These are phyloP conservation scores for Sesamia nonagrioides DNA, from an alignment of 1,140 invertebrate species.

Conservation along the genomic window DNA sequence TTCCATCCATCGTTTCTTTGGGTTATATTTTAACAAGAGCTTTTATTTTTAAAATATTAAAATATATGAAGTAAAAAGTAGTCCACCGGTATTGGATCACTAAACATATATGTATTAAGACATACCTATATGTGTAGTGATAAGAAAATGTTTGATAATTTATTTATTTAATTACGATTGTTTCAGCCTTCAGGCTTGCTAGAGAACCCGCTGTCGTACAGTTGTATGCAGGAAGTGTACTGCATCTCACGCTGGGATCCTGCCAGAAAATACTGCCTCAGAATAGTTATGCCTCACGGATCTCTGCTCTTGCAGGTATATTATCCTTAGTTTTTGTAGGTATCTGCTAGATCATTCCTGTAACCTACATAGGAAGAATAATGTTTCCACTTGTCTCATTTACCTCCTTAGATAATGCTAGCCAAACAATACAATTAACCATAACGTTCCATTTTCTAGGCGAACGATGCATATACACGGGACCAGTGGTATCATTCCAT, in stretches of 20 bases:
- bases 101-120: too few species aligned
- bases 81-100: too few species aligned
- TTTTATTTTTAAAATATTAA: too few species aligned
- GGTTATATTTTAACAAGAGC: too few species aligned
- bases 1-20: too few species aligned
- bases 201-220: slow-evolving; percentile 92
- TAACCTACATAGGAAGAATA: not conserved
- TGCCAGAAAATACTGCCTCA: slow-evolving; percentile 93
- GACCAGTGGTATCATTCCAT: slow-evolving; percentile 96
- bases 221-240: slow-evolving; percentile 93
- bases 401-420: not conserved
- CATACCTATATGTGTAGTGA: too few species aligned
- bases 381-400: slow-evolving; percentile 1
- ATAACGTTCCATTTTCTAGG: slow-evolving; percentile 78
- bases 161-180: slow-evolving; percentile 43
- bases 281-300: slow-evolving; percentile 93
- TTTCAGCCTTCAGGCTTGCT: slow-evolving; percentile 92
- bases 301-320: slow-evolving; percentile 91
- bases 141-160: not conserved
- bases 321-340: too few species aligned
- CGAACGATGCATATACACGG: slow-evolving; percentile 93
- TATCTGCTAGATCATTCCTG: too few species aligned
- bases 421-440: not conserved
- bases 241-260: slow-evolving; percentile 94
- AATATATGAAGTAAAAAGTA: too few species aligned